Conservation (phyloP, 2,113 vertebrate genomes). For the Anseranas semipalmata region DNA sequence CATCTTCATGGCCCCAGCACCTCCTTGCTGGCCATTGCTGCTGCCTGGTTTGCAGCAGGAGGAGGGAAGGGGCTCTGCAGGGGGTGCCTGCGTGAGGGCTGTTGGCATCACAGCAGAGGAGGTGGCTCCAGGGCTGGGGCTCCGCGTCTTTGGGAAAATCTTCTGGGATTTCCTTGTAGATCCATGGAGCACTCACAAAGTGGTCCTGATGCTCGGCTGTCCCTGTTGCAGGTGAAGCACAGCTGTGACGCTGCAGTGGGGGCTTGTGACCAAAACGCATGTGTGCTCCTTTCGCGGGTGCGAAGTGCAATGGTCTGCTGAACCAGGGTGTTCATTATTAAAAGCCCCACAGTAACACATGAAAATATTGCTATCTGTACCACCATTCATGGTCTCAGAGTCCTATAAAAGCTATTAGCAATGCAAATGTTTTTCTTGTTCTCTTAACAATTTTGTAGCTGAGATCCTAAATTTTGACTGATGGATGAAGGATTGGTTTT, state of each 20-base stretch:
- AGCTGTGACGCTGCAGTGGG: too few species aligned
- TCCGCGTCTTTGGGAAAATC: not conserved
- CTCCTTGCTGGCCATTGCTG: not conserved
- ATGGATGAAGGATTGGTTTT: not conserved
- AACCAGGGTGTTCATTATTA: not conserved
- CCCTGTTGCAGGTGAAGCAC: not conserved
- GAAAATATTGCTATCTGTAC: not conserved
- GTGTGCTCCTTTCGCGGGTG: fast-evolving
- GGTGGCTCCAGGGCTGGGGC: too few species aligned
- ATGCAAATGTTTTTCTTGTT: not conserved
- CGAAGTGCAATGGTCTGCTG: not conserved
- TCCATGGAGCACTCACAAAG: not conserved
- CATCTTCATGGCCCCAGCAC: too few species aligned
- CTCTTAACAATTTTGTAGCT: not conserved
- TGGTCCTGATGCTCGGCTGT: not conserved
- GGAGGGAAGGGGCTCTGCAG: not conserved
- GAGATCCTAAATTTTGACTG: not conserved
- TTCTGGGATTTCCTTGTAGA: not conserved
- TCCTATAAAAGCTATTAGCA: not conserved
- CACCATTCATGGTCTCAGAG: not conserved
- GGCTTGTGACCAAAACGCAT: fast-evolving
- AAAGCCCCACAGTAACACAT: fast-evolving
- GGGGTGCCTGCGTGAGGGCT: not conserved
- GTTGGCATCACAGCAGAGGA: fast-evolving
- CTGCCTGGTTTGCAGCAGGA: not conserved